Conservation (phyloP, 2,888 invertebrate species). For the Lamellibrachia columna region DNA sequence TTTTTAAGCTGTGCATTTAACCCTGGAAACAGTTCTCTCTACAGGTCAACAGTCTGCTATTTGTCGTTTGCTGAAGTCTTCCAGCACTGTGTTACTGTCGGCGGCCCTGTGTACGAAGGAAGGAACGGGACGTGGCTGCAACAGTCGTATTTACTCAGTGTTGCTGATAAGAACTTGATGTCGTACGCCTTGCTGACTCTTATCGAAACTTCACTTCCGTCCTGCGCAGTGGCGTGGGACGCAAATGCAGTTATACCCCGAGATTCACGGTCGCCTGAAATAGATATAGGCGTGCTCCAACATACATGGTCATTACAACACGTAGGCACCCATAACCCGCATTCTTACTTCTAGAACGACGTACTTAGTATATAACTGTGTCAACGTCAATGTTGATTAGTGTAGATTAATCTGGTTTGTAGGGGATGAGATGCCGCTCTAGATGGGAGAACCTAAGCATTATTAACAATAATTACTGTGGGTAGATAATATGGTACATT, state of each 20-base stretch:
- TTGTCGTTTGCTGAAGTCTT: not conserved
- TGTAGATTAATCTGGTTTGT: too few species aligned
- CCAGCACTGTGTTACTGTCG: not conserved
- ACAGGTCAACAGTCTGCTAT: not conserved
- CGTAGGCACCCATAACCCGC: too few species aligned
- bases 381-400: too few species aligned
- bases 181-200: not conserved
- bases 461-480: too few species aligned
- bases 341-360: too few species aligned
- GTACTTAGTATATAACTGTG: too few species aligned
- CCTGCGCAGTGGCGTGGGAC: not conserved
- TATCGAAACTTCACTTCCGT: not conserved
- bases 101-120: not conserved
- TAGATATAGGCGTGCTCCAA: not conserved
- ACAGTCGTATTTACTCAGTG: not conserved
- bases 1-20: not conserved
- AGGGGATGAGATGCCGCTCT: too few species aligned
- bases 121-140: not conserved
- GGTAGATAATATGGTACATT: too few species aligned
- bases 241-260: constrained; percentile 16
- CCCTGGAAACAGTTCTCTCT: not conserved
- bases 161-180: not conserved
- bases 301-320: not conserved
- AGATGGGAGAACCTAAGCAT: too few species aligned
- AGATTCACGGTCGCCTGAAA: not conserved